Percentiles rank a stretch among this genome's conserved stretches.
Conservation (phyloP, 92 coral and sea anemone species). For the Parazoanthus swiftii region DNA sequence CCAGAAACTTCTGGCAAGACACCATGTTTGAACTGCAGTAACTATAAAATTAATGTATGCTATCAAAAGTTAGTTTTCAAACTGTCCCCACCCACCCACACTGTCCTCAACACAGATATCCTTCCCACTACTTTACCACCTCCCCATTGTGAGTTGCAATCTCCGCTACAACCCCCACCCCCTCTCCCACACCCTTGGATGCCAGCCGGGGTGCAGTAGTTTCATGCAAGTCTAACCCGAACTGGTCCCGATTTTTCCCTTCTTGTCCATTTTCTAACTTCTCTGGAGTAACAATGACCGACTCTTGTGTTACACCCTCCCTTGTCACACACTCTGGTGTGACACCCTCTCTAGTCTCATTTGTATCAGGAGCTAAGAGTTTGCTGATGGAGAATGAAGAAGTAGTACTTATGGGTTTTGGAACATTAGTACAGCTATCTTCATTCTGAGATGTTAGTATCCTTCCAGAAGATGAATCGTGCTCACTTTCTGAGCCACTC, state of each 20-base stretch:
- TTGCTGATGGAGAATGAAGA: constrained; percentile 81
- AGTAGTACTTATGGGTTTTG: constrained; percentile 36
- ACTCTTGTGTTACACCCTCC: constrained; percentile 47
- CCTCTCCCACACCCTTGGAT: constrained; percentile 79
- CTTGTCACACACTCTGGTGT: constrained; percentile 17
- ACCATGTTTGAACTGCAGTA: neutral
- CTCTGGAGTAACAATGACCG: constrained; percentile 41
- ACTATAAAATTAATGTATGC: neutral
- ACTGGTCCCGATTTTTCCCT: constrained; percentile 43
- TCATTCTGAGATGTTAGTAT: constrained; percentile 29
- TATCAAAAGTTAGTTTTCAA: neutral
- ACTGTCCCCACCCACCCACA: neutral
- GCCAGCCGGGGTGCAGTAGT: constrained; percentile 60
- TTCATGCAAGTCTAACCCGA: constrained; percentile 40
- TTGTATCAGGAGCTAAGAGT: constrained; percentile 70
- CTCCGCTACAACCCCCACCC: constrained; percentile 63
- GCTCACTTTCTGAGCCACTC: constrained; percentile 33
- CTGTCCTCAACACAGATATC: neutral
- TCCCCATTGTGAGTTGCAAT: constrained; percentile 74
- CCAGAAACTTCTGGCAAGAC: neutral
- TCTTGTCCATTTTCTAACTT: constrained; percentile 70
- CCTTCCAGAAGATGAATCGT: constrained; percentile 15
- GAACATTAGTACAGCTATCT: constrained; percentile 28
- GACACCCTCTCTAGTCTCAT: constrained; percentile 38
- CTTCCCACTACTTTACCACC: constrained; percentile 43